These are phyloP conservation scores for Pocillopora damicornis DNA, from an alignment of 64 coral and sea anemone genomes.

Conservation along the genomic window DNA sequence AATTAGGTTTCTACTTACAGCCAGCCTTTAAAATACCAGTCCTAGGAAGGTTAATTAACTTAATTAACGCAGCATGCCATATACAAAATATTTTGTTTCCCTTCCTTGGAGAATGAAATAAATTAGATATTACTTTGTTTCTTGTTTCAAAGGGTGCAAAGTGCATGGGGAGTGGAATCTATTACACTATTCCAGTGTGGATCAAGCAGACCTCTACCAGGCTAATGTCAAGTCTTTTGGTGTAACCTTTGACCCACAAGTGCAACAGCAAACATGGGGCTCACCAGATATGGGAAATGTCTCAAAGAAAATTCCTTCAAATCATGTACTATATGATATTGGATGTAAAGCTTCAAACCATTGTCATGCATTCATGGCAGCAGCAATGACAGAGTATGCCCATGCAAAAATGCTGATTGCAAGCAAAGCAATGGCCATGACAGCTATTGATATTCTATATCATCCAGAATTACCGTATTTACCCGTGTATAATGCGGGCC, in stretches of 20 bases:
- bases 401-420: slow-evolving; percentile 73
- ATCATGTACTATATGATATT: slow-evolving; percentile 69
- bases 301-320: slow-evolving; percentile 62
- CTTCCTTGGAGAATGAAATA: too few species aligned
- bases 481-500: too few species aligned
- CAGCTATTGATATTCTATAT: slow-evolving; percentile 69
- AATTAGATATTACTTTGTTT: not conserved
- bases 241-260: slow-evolving; percentile 39
- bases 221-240: slow-evolving; percentile 57
- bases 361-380: slow-evolving; percentile 73
- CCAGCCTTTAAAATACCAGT: too few species aligned
- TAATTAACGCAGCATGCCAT: too few species aligned
- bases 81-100: too few species aligned
- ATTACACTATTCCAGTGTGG: slow-evolving; percentile 42
- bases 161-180: slow-evolving; percentile 32
- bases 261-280: slow-evolving; percentile 10
- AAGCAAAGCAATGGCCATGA: slow-evolving; percentile 83
- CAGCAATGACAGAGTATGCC: slow-evolving; percentile 62
- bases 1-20: too few species aligned
- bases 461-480: slow-evolving; percentile 60
- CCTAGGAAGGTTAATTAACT: too few species aligned
- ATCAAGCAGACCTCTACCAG: slow-evolving; percentile 67
- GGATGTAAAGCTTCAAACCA: slow-evolving; percentile 60
- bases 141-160: slow-evolving; percentile 37
- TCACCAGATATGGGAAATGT: slow-evolving; percentile 98